Evolutionary conservation across 2,113 vertebrate species (phyloP).

Genomic region (Glaucidium brasilianum): DNA sequence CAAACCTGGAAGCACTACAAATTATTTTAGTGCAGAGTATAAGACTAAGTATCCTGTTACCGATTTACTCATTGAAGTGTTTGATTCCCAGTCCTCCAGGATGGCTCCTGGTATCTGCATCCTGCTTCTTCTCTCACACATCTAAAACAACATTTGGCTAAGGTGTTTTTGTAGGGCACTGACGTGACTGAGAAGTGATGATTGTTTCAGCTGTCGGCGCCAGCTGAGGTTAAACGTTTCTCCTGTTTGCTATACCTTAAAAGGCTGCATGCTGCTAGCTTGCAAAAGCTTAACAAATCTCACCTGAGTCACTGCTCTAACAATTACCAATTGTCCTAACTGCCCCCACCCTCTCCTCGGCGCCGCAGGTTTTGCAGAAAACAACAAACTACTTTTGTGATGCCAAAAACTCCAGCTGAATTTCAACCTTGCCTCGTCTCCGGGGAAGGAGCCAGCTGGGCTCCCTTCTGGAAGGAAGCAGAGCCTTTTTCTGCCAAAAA

Average conservation of each 20-base stretch:
- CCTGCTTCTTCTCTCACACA: background rate
- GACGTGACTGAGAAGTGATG: accelerated
- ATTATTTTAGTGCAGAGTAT: accelerated
- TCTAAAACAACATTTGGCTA: accelerated
- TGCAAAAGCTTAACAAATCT: background rate
- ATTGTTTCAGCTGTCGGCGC: background rate
- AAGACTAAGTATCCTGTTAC: background rate
- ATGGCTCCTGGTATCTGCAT: background rate
- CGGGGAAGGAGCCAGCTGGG: background rate
- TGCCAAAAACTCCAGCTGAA: background rate
- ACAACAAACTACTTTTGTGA: too few relatives aligned
- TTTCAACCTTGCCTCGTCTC: background rate
- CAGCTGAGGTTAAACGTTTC: background rate
- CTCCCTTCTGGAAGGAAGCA: background rate
- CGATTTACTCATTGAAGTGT: background rate
- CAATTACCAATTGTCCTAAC: background rate
- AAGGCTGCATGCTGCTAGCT: background rate
- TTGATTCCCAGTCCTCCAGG: background rate
- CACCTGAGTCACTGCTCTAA: background rate
- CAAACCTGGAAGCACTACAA: background rate
- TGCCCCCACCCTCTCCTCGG: background rate
- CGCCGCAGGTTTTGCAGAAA: background rate
- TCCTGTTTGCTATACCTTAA: background rate
- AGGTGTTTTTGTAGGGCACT: background rate
- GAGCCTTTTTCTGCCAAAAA: background rate